Evolutionary conservation across 92 coral and sea anemone genomes (phyloP).

Genomic region (Montipora capitata): DNA sequence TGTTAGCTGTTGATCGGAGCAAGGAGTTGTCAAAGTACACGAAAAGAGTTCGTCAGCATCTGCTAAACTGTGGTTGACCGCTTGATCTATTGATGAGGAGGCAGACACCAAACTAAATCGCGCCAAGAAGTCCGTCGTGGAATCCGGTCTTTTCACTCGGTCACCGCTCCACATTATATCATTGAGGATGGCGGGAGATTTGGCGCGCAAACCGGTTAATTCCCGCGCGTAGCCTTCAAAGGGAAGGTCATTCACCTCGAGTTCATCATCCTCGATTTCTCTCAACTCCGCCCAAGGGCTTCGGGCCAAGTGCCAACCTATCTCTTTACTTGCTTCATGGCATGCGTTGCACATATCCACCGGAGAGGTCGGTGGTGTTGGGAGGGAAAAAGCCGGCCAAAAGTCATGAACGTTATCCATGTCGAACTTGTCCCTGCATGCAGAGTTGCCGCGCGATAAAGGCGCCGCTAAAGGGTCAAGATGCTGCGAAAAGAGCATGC

Average conservation of each 20-base stretch:
- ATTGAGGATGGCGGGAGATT: conserved; percentile 84
- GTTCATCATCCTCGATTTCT: conserved; percentile 59
- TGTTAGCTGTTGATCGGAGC: conserved; percentile 10
- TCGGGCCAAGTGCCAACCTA: conserved; percentile 39
- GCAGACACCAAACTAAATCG: conserved; percentile 72
- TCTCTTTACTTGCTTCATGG: conserved; percentile 55
- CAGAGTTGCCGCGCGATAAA: neutral
- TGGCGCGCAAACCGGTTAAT: conserved; percentile 31
- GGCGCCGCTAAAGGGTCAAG: conserved; percentile 4
- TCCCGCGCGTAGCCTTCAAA: conserved; percentile 59
- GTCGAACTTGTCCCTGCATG: conserved; percentile 26
- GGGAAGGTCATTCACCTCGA: conserved; percentile 62
- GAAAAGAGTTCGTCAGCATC: conserved; percentile 80
- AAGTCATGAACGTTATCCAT: conserved; percentile 41
- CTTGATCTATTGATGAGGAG: conserved; percentile 70
- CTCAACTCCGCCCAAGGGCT: conserved; percentile 56
- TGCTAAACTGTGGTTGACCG: conserved; percentile 54
- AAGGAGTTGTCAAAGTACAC: conserved; percentile 47
- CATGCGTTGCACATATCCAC: conserved; percentile 51
- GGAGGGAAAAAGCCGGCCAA: conserved; percentile 65
- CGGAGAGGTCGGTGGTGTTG: conserved; percentile 89
- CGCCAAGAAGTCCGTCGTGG: conserved; percentile 85
- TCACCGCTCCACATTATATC: conserved; percentile 95
- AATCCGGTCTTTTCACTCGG: conserved; percentile 81
- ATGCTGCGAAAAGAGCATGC: conserved; percentile 9